Base-by-base conservation (phyloP, 2,113 vertebrate species). In the Ptilorrhoa leucosticta region DNA sequence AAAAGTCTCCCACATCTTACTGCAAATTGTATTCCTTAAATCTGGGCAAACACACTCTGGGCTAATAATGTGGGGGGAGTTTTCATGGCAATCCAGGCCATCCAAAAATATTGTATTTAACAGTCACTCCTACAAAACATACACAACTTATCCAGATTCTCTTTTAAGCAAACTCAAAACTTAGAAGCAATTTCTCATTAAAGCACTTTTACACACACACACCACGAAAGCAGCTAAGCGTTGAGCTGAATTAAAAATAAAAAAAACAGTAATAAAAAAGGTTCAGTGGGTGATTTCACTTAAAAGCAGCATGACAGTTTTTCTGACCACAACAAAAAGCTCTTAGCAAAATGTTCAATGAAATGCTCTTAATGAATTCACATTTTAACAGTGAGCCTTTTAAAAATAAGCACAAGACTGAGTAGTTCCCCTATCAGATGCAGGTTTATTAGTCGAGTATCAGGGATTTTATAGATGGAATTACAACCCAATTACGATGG, bases 11-110 rank as follows among this genome's bases (percentile, higher is more conserved):
- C 11, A 10, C 15, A 11, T 31, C 28, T 56, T 24, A 28, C 48
- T 79, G 53, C 8, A 77, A 72, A 24, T 15, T 51, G 30, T 24
- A 58, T 7, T 35, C 17, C 33, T 86, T 22, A 22, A 66, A 60
- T 23, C 26, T 1, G 0, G 51, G 53, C 16, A 91, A 48, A 48
- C 0, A 1, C 17, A 54, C 42, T 9, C 14, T 1, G 24, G 65
- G 44, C 20, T 47, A 14, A 80, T 17, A 22, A 26, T 1, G 15
- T 11, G 33, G 31, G 40, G 10, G 44, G 60, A 22, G n/a, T 8
- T 81, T 47, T 53, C 51, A 50, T 9, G 31, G 80, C 39, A 91
- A 80, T 65, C 21, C 31, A 70, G 26, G 10, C 22, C 24, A n/a
- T 23, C 30, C 61, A 61, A 53, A 90, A 70, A 11, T 7, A 1